These are phyloP conservation scores for Enteromius thamalakanensis DNA, from an alignment of 2,797 vertebrate genomes.

Conservation along the genomic window DNA sequence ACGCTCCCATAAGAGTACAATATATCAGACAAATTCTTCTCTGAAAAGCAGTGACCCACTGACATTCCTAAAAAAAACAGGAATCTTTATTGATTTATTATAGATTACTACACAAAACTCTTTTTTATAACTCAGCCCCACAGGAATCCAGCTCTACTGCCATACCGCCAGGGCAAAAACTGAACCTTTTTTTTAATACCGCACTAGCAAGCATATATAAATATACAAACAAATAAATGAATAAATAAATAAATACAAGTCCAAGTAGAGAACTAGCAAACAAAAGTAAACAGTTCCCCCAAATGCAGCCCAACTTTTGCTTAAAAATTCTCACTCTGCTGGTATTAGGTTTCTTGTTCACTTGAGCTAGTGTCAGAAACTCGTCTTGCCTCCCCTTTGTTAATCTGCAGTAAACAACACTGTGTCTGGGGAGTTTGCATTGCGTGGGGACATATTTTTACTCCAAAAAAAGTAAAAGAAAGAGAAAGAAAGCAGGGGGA, in stretches of 20 bases:
- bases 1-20: neutral
- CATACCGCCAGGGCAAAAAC: conserved; percentile 20
- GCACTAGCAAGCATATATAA: conserved; percentile 17
- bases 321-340: conserved; percentile 68
- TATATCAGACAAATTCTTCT: conserved; percentile 5
- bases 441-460: conserved; percentile 77
- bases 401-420: conserved; percentile 84
- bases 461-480: conserved; percentile 54
- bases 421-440: conserved; percentile 77
- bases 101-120: conserved; percentile 39
- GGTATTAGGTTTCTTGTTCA: conserved; percentile 73
- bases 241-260: conserved; percentile 36
- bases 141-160: conserved; percentile 40
- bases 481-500: conserved; percentile 18
- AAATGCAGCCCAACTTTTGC: conserved; percentile 57
- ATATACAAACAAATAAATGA: conserved; percentile 15
- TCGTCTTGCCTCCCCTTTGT: conserved; percentile 80
- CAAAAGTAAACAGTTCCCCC: conserved; percentile 58
- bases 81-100: conserved; percentile 38
- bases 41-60: conserved; percentile 26
- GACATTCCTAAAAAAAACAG: neutral
- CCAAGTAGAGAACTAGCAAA: conserved; percentile 14
- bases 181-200: conserved; percentile 44
- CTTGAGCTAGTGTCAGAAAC: conserved; percentile 77
- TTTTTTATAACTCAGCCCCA: conserved; percentile 26